Conservation (phyloP, 2,113 vertebrate genomes). For the Xyrauchen texanus region DNA sequence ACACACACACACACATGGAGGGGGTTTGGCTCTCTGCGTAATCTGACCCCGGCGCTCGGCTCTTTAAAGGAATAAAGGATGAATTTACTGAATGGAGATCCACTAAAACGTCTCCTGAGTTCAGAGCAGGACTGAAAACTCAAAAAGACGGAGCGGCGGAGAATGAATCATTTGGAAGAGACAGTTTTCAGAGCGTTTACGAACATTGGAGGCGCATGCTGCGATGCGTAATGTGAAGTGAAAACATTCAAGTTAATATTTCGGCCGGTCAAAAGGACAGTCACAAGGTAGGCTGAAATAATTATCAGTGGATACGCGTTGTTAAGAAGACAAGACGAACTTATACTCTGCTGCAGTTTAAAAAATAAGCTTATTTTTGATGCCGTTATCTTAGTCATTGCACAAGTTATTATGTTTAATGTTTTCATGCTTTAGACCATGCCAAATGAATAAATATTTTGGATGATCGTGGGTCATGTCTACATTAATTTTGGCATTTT, state of each 20-base stretch:
- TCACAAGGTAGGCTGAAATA: conserved; percentile 51
- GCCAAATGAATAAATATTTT: not conserved
- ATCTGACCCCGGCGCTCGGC: conserved; percentile 69
- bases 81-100: conserved; percentile 72
- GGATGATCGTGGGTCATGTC: not conserved
- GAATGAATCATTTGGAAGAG: conserved; percentile 18
- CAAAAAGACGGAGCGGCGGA: conserved; percentile 26
- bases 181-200: not conserved
- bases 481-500: conserved; percentile 18
- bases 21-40: conserved; percentile 67
- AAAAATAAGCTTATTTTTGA: not conserved
- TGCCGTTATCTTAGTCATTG: no score
- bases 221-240: conserved; percentile 12
- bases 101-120: conserved; percentile 37
- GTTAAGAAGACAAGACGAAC: no score
- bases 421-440: not conserved
- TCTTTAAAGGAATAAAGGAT: conserved; percentile 80
- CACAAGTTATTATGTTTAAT: not conserved
- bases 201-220: not conserved
- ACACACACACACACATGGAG: not conserved
- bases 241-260: conserved; percentile 57
- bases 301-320: not conserved
- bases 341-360: conserved; percentile 25
- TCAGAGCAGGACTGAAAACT: conserved; percentile 51
- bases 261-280: conserved; percentile 38